phyloP scores from a whole-genome alignment of 2,888 invertebrate species.

The Anoplius nigerrimus region DNA sequence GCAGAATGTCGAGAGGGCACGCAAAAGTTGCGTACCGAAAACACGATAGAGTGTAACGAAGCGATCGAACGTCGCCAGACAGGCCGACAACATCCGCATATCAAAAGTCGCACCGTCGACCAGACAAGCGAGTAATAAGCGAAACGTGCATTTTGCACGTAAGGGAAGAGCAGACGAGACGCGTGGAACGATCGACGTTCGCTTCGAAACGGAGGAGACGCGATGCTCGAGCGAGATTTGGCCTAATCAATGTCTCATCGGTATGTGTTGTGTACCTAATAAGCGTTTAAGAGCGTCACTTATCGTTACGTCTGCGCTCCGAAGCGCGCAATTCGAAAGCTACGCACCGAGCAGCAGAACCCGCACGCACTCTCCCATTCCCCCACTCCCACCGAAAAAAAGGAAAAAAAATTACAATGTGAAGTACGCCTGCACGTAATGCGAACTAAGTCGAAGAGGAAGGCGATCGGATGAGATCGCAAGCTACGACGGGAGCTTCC shows the following conservation, averaged over 20 bases:
- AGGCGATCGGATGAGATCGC: too few relatives aligned
- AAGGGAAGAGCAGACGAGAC: neutral
- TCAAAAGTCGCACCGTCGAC: constrained; percentile 12
- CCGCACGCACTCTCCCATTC: too few relatives aligned
- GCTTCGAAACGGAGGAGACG: neutral
- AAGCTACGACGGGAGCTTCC: too few relatives aligned
- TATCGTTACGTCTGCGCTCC: too few relatives aligned
- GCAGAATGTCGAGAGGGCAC: constrained; percentile 21
- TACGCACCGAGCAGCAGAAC: too few relatives aligned
- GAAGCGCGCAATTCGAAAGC: too few relatives aligned
- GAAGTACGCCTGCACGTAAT: too few relatives aligned
- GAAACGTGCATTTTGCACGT: too few relatives aligned
- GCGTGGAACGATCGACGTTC: too few relatives aligned
- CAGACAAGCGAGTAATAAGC: constrained; percentile 16
- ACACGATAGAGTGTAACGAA: constrained; percentile 10
- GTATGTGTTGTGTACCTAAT: constrained; percentile 52
- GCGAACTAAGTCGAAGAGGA: too few relatives aligned
- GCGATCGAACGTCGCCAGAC: neutral
- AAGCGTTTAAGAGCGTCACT: constrained; percentile 7
- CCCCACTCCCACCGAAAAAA: too few relatives aligned
- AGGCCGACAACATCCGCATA: constrained; percentile 26
- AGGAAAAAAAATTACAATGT: too few relatives aligned
- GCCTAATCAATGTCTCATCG: constrained; percentile 66
- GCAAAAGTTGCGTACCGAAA: neutral
- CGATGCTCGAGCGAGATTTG: constrained; percentile 47